phyloP scores from a whole-genome alignment of 2,888 invertebrate species.

The Lochmaea crataegi region DNA sequence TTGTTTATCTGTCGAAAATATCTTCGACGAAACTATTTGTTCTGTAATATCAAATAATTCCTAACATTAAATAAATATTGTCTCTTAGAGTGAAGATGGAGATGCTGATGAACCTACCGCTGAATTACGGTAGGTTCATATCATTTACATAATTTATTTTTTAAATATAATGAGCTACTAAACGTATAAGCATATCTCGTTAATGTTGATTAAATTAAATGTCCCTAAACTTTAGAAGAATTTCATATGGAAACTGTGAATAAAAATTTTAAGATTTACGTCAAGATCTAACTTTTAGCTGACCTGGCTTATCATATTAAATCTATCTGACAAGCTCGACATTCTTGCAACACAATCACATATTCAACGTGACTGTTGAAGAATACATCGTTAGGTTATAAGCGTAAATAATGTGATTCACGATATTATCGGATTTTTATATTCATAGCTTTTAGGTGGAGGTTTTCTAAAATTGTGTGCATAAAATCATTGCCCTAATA shows the following conservation, averaged over 20 bases:
- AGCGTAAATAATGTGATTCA: conserved; percentile 24
- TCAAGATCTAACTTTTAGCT: conserved; percentile 32
- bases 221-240: background rate
- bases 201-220: too few species aligned
- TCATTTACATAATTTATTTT: too few species aligned
- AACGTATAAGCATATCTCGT: too few species aligned
- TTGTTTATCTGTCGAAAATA: too few species aligned
- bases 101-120: too few species aligned
- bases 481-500: background rate
- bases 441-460: conserved; percentile 12
- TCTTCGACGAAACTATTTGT: too few species aligned
- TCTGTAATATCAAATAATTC: too few species aligned
- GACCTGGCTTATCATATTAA: conserved; percentile 35
- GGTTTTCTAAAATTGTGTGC: conserved; percentile 9
- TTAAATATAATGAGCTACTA: too few species aligned
- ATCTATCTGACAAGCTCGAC: conserved; percentile 32
- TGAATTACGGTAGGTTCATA: too few species aligned
- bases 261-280: background rate
- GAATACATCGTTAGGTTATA: conserved; percentile 23
- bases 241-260: background rate
- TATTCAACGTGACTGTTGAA: conserved; percentile 28
- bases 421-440: conserved; percentile 25
- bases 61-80: too few species aligned
- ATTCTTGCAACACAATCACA: conserved; percentile 33
- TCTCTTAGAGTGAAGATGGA: too few species aligned